A percentile compares a stretch with the other conserved stretches of the same genome.
phyloP scores from a whole-genome alignment of 2,888 invertebrate species.

The Temnothorax ravouxi region DNA sequence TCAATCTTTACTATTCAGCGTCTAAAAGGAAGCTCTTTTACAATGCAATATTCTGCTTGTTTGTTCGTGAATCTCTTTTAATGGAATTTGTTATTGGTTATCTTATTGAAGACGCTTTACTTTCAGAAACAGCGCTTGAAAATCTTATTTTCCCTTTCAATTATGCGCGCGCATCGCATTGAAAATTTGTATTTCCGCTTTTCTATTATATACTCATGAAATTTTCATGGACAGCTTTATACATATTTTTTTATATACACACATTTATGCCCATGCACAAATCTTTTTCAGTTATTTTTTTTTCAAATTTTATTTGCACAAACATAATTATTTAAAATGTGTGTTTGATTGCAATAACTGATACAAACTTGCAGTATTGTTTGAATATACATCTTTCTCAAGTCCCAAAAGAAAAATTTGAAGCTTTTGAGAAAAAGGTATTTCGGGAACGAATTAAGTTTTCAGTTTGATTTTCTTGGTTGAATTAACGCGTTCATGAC shows the following conservation, averaged over 20 bases:
- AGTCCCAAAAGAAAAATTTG: background rate
- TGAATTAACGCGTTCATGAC: slow-evolving; percentile 9
- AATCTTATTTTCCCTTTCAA: slow-evolving; percentile 39
- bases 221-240: background rate
- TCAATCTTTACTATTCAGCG: slow-evolving; percentile 44
- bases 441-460: slow-evolving; percentile 5
- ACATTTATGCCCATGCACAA: background rate
- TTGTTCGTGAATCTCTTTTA: slow-evolving; percentile 44
- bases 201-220: background rate
- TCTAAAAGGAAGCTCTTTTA: slow-evolving; percentile 31
- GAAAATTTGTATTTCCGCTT: slow-evolving; percentile 28
- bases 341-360: background rate
- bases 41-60: slow-evolving; percentile 45
- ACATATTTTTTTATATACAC: background rate
- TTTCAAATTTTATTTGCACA: background rate
- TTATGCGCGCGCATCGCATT: slow-evolving; percentile 10
- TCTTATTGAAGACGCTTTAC: slow-evolving; percentile 30
- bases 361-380: background rate
- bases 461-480: slow-evolving; percentile 10
- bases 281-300: background rate
- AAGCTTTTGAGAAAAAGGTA: background rate
- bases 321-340: background rate
- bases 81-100: slow-evolving; percentile 50
- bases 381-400: slow-evolving; percentile 4
- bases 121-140: slow-evolving; percentile 13